These are phyloP conservation scores for Strigamia maritima DNA, from an alignment of 2,888 invertebrate genomes.

Conservation along the genomic window DNA sequence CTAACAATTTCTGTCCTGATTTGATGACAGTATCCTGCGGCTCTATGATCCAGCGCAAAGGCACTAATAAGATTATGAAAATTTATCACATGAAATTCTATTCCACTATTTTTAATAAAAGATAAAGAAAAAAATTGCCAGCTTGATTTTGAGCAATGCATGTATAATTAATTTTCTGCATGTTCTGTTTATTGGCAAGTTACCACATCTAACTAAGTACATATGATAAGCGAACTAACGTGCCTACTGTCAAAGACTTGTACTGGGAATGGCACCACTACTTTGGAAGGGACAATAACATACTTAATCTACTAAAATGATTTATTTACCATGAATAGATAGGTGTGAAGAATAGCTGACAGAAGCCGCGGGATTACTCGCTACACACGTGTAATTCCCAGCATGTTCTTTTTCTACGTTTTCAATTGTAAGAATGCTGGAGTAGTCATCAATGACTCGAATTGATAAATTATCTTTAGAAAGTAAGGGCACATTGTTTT, in stretches of 20 bases:
- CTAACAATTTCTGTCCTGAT: background rate
- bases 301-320: background rate
- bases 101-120: background rate
- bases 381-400: background rate
- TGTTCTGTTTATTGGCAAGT: background rate
- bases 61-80: background rate
- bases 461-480: background rate
- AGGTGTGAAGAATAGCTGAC: background rate
- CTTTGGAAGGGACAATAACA: background rate
- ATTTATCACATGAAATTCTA: background rate
- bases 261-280: background rate
- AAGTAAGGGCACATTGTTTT: slow-evolving; percentile 50
- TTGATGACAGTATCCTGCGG: background rate
- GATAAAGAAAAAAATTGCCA: background rate
- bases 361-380: slow-evolving; percentile 11
- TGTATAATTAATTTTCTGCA: slow-evolving; percentile 6
- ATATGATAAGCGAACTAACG: background rate
- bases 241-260: background rate
- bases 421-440: slow-evolving; percentile 27
- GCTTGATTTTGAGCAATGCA: slow-evolving; percentile 31
- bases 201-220: background rate
- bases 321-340: slow-evolving; percentile 1
- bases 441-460: slow-evolving; percentile 25
- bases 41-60: background rate
- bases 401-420: slow-evolving; percentile 13